These are phyloP conservation scores for Diplodus sargus DNA, from an alignment of 2,797 vertebrate genomes.

Conservation along the genomic window DNA sequence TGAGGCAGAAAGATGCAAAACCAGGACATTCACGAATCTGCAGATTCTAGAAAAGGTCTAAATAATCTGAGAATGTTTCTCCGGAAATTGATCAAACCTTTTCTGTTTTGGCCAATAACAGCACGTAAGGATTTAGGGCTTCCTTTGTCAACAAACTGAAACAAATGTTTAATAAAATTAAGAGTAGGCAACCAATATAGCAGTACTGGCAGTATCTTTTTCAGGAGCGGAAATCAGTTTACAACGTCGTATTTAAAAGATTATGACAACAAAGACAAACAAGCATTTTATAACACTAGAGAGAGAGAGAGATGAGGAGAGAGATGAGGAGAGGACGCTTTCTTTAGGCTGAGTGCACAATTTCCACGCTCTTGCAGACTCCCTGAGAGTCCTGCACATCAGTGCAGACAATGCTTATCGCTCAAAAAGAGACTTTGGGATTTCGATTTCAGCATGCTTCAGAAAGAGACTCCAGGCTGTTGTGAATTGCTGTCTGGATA, in stretches of 20 bases:
- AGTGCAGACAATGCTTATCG: slow-evolving; percentile 27
- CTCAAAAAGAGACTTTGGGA: slow-evolving; percentile 4
- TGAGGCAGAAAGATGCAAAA: neutral
- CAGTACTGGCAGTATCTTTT: neutral
- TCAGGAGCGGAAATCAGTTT: neutral
- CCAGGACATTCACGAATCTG: neutral
- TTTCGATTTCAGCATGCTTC: slow-evolving; percentile 23
- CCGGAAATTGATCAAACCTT: neutral
- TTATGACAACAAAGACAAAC: neutral
- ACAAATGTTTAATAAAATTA: neutral
- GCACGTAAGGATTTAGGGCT: neutral
- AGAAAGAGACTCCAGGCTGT: slow-evolving; percentile 36
- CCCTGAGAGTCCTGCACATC: slow-evolving; percentile 27
- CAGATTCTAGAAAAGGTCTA: neutral
- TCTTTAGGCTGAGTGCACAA: neutral
- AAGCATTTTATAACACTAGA: neutral
- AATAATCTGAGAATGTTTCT: neutral
- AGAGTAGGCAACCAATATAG: neutral
- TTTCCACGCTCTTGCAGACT: slow-evolving; percentile 27
- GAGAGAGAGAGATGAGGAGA: neutral
- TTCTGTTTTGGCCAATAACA: neutral
- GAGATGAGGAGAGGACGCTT: slow-evolving; percentile 8
- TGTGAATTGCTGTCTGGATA: slow-evolving; percentile 44
- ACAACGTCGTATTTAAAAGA: neutral
- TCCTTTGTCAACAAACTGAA: neutral